phyloP scores from a whole-genome alignment of 2,888 invertebrate species.

The Nowickia ferox region DNA sequence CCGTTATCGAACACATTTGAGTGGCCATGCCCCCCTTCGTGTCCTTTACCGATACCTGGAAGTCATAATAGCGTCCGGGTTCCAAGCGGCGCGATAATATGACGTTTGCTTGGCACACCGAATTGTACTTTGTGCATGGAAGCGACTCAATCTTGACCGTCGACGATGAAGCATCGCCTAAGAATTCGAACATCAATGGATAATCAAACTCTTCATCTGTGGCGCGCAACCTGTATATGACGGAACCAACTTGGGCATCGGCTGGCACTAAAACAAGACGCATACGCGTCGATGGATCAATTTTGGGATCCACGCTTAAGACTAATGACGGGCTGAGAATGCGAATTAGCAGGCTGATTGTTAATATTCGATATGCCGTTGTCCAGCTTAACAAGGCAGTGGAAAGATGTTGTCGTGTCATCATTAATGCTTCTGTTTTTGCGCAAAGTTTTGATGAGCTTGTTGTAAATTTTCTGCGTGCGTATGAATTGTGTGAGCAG shows the following conservation, averaged over 20 bases:
- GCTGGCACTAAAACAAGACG: constrained; percentile 91
- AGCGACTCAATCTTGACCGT: constrained; percentile 91
- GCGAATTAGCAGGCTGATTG: constrained; percentile 81
- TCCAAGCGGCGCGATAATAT: constrained; percentile 90
- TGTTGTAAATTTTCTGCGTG: constrained; percentile 19
- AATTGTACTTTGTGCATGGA: constrained; percentile 93
- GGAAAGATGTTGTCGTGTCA: constrained; percentile 55
- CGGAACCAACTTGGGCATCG: constrained; percentile 91
- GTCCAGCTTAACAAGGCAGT: constrained; percentile 76
- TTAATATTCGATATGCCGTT: constrained; percentile 81
- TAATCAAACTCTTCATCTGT: constrained; percentile 94
- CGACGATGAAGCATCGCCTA: constrained; percentile 89
- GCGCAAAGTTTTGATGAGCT: background rate
- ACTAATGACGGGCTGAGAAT: constrained; percentile 80
- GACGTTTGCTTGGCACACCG: constrained; percentile 94
- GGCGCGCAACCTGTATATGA: constrained; percentile 94
- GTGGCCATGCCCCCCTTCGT: constrained; percentile 90
- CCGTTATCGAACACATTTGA: constrained; percentile 91
- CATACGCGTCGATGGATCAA: constrained; percentile 93
- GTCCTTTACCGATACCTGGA: constrained; percentile 89
- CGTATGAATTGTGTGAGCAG: constrained; percentile 19
- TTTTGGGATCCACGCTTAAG: constrained; percentile 88
- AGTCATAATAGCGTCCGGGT: constrained; percentile 93
- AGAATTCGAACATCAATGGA: constrained; percentile 91
- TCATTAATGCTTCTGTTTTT: background rate